These are phyloP conservation scores for Drosophila austrosaltans DNA, from an alignment of 2,888 invertebrate species.

Conservation along the genomic window DNA sequence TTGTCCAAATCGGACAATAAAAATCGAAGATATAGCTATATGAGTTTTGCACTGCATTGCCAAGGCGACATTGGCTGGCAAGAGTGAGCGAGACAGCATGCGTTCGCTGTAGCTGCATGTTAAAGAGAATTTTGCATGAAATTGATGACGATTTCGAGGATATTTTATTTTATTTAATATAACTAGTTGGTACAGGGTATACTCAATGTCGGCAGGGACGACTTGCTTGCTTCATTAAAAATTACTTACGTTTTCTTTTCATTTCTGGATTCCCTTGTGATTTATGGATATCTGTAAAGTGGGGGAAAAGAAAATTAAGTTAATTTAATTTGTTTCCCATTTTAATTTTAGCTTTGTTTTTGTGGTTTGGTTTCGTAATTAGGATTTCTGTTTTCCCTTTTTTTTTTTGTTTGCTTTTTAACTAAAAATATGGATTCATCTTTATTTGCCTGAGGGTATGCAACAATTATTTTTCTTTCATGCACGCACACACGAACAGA, in stretches of 20 bases:
- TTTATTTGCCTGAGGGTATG: background rate
- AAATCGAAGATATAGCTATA: too few relatives aligned
- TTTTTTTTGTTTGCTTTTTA: background rate
- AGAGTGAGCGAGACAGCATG: too few relatives aligned
- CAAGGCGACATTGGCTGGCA: too few relatives aligned
- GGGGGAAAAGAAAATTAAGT: constrained; percentile 27
- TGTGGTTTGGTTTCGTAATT: constrained; percentile 33
- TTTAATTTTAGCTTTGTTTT: constrained; percentile 20
- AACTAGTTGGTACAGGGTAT: too few relatives aligned
- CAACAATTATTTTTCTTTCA: constrained; percentile 26
- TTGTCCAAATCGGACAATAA: too few relatives aligned
- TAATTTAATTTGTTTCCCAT: constrained; percentile 55
- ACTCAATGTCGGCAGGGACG: too few relatives aligned
- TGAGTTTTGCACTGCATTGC: too few relatives aligned
- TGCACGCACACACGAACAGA: background rate
- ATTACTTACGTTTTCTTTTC: background rate
- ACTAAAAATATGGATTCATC: constrained; percentile 1
- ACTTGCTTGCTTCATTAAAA: too few relatives aligned
- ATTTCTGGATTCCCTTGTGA: constrained; percentile 19
- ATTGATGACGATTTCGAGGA: too few relatives aligned
- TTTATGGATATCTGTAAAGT: constrained; percentile 48
- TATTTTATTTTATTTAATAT: too few relatives aligned
- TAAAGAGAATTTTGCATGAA: too few relatives aligned
- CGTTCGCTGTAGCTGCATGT: too few relatives aligned
- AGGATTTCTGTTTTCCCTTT: constrained; percentile 20